Conservation (phyloP, 2,113 vertebrate genomes). For the Salvelinus namaycush region DNA sequence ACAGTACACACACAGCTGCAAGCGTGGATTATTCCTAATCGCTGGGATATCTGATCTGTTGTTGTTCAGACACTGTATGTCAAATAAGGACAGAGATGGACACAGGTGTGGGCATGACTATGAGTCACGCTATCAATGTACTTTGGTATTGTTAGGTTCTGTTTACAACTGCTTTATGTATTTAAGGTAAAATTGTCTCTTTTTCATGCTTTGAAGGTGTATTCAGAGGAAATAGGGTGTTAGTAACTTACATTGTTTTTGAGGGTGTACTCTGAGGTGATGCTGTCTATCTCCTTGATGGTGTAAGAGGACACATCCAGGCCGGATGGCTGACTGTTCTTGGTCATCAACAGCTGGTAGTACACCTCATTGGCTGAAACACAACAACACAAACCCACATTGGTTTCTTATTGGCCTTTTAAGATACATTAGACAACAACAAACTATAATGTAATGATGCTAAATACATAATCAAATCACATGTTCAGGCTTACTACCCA, state of each 20-base stretch:
- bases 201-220: no score
- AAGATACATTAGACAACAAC: background rate
- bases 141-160: no score
- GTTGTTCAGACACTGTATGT: no score
- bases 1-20: background rate
- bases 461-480: no score
- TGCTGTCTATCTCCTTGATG: slow-evolving; percentile 83
- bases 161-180: no score
- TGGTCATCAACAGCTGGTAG: slow-evolving; percentile 85
- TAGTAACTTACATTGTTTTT: slow-evolving; percentile 83
- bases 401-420: background rate
- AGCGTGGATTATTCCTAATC: no score
- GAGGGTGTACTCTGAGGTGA: slow-evolving; percentile 85
- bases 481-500: no score
- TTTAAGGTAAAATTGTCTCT: no score
- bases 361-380: slow-evolving; percentile 90
- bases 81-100: no score
- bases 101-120: no score
- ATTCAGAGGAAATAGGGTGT: background rate
- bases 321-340: slow-evolving; percentile 80
- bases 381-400: background rate
- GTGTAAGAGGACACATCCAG: slow-evolving; percentile 84
- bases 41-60: no score
- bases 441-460: background rate
- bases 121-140: no score